Percentiles rank a stretch among this genome's conserved stretches.
Conservation (phyloP, 2,888 invertebrate species). For the Lasioglossum pauxillum region DNA sequence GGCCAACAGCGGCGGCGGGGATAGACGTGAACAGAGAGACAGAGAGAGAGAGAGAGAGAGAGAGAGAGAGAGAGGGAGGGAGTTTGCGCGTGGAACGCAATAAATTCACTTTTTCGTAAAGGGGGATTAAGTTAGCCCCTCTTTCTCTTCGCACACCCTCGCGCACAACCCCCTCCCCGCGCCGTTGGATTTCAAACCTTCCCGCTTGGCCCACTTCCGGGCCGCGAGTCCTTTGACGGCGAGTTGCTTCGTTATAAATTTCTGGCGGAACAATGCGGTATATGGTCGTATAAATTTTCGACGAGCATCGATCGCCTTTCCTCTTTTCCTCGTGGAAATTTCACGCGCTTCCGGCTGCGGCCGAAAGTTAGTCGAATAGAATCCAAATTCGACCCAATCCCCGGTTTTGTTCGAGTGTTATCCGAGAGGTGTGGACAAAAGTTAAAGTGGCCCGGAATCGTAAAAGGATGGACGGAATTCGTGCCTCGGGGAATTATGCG, state of each 20-base stretch:
- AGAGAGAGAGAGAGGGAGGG: conserved; percentile 2
- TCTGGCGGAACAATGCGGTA: not conserved
- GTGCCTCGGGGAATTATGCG: not conserved
- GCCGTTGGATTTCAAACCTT: conserved; percentile 1
- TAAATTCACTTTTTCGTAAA: conserved; percentile 38
- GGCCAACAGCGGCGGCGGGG: conserved; percentile 43
- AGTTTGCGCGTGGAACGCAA: conserved; percentile 62
- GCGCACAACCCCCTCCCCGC: not conserved
- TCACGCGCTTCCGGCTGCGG: not conserved
- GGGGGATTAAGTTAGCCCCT: conserved; percentile 27
- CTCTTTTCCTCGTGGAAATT: not conserved
- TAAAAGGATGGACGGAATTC: not conserved
- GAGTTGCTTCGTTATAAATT: conserved; percentile 41
- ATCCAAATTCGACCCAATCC: conserved; percentile 2
- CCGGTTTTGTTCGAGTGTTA: not conserved
- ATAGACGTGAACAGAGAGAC: conserved; percentile 44
- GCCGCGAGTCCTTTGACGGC: conserved; percentile 5
- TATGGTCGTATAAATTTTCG: conserved; percentile 29
- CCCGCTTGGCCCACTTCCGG: conserved; percentile 19
- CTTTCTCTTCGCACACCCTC: not conserved
- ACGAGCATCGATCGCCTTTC: not conserved
- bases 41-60: not conserved
- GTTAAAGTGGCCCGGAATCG: not conserved
- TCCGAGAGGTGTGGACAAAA: not conserved
- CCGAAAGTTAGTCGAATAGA: not conserved